phyloP scores from a whole-genome alignment of 1,140 invertebrate species.

The Drosophila mayri region DNA sequence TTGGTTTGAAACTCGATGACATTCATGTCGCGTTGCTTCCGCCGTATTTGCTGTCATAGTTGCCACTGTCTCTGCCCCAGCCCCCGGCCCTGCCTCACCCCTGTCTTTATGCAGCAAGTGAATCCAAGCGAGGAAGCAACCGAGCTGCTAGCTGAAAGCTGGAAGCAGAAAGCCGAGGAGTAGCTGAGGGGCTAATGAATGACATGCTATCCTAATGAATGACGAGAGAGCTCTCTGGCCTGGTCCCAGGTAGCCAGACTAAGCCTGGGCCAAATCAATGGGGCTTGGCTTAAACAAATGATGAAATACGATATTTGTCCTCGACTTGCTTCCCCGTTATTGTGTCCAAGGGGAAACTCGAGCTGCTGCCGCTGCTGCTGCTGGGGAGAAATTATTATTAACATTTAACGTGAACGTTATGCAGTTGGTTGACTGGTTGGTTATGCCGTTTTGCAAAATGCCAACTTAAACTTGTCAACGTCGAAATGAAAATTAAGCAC shows the following conservation, averaged over 20 bases:
- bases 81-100: not conserved
- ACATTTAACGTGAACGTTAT: slow-evolving; percentile 9
- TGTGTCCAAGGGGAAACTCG: slow-evolving; percentile 33
- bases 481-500: slow-evolving; percentile 52
- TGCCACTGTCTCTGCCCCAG: not conserved
- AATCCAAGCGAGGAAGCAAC: not conserved
- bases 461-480: slow-evolving; percentile 68
- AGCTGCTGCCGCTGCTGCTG: not conserved
- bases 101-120: slow-evolving; percentile 43
- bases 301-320: slow-evolving; percentile 71
- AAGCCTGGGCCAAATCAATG: slow-evolving; percentile 61
- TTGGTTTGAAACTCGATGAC: slow-evolving; percentile 72
- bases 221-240: slow-evolving; percentile 42
- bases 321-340: slow-evolving; percentile 18
- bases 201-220: slow-evolving; percentile 74
- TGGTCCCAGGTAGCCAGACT: slow-evolving; percentile 1
- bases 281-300: slow-evolving; percentile 57
- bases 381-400: slow-evolving; percentile 16
- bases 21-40: slow-evolving; percentile 55
- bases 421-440: slow-evolving; percentile 1
- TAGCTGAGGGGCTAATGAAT: slow-evolving; percentile 53
- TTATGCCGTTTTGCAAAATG: slow-evolving; percentile 30
- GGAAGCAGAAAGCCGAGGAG: slow-evolving; percentile 1
- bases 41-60: slow-evolving; percentile 34
- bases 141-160: not conserved